Evolutionary conservation across 1,140 invertebrate genomes (phyloP).

Genomic region (Drosophila gunungcola): DNA sequence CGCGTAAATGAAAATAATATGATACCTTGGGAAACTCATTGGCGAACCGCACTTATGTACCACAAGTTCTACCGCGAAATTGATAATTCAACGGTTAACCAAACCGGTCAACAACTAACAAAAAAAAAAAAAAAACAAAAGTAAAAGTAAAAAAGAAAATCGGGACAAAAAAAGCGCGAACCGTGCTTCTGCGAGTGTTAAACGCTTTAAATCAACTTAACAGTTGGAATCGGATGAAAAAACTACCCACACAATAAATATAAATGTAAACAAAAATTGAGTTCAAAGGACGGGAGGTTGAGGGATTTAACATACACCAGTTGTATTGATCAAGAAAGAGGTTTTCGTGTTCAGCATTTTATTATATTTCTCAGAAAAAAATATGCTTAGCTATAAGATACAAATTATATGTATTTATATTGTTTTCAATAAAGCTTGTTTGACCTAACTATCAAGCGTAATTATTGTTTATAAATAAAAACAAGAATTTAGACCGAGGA

Average conservation of each 20-base stretch:
- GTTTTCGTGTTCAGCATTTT: too few species aligned
- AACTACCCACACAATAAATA: slow-evolving; percentile 12
- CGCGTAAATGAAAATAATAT: slow-evolving; percentile 47
- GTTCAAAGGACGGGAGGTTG: background rate
- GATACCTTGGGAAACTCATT: slow-evolving; percentile 83
- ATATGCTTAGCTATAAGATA: too few species aligned
- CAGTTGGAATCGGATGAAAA: slow-evolving; percentile 16
- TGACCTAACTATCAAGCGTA: too few species aligned
- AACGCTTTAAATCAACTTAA: slow-evolving; percentile 74
- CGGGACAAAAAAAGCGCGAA: slow-evolving; percentile 14
- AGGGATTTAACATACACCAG: background rate
- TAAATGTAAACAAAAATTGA: slow-evolving; percentile 36
- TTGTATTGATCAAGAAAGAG: background rate
- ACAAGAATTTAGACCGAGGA: too few species aligned
- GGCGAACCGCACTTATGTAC: slow-evolving; percentile 84
- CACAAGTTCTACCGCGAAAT: slow-evolving; percentile 84
- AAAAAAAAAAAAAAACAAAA: slow-evolving; percentile 40
- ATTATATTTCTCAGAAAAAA: background rate
- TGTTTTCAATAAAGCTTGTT: too few species aligned
- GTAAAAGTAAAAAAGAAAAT: slow-evolving; percentile 1
- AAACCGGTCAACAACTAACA: slow-evolving; percentile 69
- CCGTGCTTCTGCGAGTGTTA: slow-evolving; percentile 55
- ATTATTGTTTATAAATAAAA: too few species aligned
- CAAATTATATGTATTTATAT: too few species aligned
- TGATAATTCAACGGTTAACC: slow-evolving; percentile 84